Evolutionary conservation across 2,888 invertebrate genomes (phyloP), one percentile per base, ranked within the genome.

Genomic region (Drosophila hawaiiensis): DNA sequence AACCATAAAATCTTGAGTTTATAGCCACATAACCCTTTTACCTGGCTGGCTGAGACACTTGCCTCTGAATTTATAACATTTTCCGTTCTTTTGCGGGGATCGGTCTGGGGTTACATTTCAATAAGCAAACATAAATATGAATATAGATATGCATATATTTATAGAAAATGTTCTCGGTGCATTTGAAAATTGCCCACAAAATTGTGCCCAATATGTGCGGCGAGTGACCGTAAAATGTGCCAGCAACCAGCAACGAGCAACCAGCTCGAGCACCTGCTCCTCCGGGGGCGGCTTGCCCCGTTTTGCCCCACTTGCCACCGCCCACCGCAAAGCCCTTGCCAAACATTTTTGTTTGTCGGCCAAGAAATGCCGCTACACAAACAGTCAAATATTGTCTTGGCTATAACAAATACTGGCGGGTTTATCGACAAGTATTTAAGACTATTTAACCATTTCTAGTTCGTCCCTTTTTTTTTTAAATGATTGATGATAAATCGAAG

Each of bases 161-260:
- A 88, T 85, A 71, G 83, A 81, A 53, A 76, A 73, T 82, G 83
- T 81, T 33, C 75, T 79, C 62, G 70, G 60, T 89, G 85, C 89
- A 89, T 89, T 85, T 85, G 89, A 86, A 89, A 89, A 85, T 85
- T 85, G 89, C 77, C 86, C 81, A 80, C 78, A 73, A 73, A 63
- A 80, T 70, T 79, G 82, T 87, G 82, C 73, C 87, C 88, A 84
- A 84, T 67, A 75, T 78, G 69, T 78, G 62, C 84, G 82, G 59
- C 77, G 83, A 73, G 59, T 66, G 72, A 65, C 72, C 78, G 73
- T 86, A 83, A 88, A 86, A 78, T 78, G 73, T 73, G 72, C 75
- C 75, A 82, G 53, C 67, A 47, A 12, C 75, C 71, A 80, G 55
- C 67, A 52, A 52, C 25, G 16, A 50, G 28, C 19, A 47, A 19